Percentiles rank a stretch among this genome's conserved stretches.
Evolutionary conservation across 2,113 vertebrate genomes (phyloP).

Genomic region (Tor tambroides): DNA sequence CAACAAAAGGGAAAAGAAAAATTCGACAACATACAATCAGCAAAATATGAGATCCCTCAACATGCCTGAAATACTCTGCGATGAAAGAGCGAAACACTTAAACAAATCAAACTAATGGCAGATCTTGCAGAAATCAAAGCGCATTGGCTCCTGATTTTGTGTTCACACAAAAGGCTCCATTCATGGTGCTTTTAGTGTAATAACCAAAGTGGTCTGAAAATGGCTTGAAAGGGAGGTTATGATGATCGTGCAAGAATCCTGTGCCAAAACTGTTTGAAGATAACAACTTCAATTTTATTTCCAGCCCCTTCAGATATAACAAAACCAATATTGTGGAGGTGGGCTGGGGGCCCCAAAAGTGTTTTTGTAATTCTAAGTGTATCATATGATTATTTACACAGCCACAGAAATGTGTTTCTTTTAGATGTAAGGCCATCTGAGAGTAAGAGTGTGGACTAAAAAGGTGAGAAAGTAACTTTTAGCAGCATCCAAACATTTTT

Average conservation of each 20-base stretch:
- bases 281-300: conserved; percentile 39
- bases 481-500: not conserved
- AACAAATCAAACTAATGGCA: conserved; percentile 6
- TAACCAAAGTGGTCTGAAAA: conserved; percentile 18
- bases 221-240: not conserved
- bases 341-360: not conserved
- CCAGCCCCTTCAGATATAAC: conserved; percentile 27
- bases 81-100: conserved; percentile 23
- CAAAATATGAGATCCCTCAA: not conserved
- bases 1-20: not conserved
- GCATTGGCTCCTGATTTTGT: not conserved
- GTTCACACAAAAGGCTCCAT: conserved; percentile 29
- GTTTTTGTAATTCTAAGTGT: conserved; percentile 20
- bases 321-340: conserved; percentile 20
- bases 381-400: conserved; percentile 20
- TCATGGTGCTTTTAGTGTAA: conserved; percentile 5
- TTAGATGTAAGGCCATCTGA: not conserved
- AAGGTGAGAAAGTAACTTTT: not conserved
- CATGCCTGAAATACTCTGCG: not conserved
- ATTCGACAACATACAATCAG: not conserved
- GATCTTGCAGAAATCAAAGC: conserved; percentile 9
- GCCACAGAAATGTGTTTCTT: not conserved
- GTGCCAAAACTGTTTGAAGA: conserved; percentile 21
- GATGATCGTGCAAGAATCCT: conserved; percentile 7
- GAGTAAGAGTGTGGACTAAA: not conserved